Evolutionary conservation across 2,888 invertebrate genomes (phyloP), one percentile per base, ranked within the genome.

Genomic region (Eustalomyia histrio): DNA sequence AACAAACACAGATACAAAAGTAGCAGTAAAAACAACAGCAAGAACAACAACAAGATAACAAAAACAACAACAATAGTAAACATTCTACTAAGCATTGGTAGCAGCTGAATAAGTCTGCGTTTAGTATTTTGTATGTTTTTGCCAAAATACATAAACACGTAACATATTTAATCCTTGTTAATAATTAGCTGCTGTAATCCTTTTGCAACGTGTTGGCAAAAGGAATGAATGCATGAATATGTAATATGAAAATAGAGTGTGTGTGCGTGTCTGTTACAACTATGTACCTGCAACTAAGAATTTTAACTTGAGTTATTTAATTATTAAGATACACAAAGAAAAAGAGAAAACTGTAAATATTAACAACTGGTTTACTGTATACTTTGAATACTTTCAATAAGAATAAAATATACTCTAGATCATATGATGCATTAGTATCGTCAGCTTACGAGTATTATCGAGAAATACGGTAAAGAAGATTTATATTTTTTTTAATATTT

Each of bases 161-260:
- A 79, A 82, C 84, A 84, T 83, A 81, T 83, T 82, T 81, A 84
- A 82, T 84, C 78, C 80, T 83, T 81, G 83, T 82, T 84, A 83
- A 84, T 84, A 84, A 85, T 85, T 84, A 84, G 84, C 84, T 84
- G 78, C 83, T 74, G 83, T 84, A 84, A 85, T 85, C 83, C 83
- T 72, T 72, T 7, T 80, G 83, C 83, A 79, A 72, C 72, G 72
- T 79, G 71, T 68, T 64, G 39, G 47, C 53, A 6, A 74, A 74
- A 74, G 57, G 21, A 68, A 63, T 64, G 33, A 21, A 3, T 55
- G 21, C 1, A 58, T 12, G 17, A 17, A 17, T 2, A 14, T 17
- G 8, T 29, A 43, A 29, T 43, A n/a, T 21, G 6, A 12, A 24
- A 18, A 29, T 29, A 29, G 35, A 1, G 16, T 55, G 6, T 58